A percentile compares a stretch with the other conserved stretches of the same genome.
phyloP scores from a whole-genome alignment of 2,888 invertebrate species.

The Eremobia ochroleuca region DNA sequence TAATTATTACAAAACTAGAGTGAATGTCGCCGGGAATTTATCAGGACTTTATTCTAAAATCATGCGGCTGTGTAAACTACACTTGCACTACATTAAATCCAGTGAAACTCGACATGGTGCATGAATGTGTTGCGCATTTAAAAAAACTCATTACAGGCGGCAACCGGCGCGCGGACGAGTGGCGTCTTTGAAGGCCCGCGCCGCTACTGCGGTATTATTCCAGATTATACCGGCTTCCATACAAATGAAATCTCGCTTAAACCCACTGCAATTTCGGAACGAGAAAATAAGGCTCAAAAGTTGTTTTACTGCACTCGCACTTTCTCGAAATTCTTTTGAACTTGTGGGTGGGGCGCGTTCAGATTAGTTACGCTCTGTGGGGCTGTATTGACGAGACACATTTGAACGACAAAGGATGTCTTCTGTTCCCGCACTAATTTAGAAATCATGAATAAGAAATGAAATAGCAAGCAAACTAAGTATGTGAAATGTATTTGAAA shows the following conservation, averaged over 20 bases:
- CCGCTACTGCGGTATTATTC: slow-evolving; percentile 89
- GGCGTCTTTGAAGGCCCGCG: slow-evolving; percentile 89
- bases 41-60: slow-evolving; percentile 58
- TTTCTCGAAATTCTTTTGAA: slow-evolving; percentile 83
- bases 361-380: slow-evolving; percentile 60
- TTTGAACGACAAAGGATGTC: slow-evolving; percentile 52
- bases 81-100: slow-evolving; percentile 82
- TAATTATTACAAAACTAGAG: slow-evolving; percentile 60
- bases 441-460: slow-evolving; percentile 30
- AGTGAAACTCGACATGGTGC: slow-evolving; percentile 81
- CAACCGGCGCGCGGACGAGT: slow-evolving; percentile 88
- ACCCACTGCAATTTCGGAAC: slow-evolving; percentile 90
- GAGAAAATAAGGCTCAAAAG: slow-evolving; percentile 89
- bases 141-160: slow-evolving; percentile 90
- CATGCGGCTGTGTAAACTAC: slow-evolving; percentile 74
- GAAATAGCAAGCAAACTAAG: slow-evolving; percentile 20
- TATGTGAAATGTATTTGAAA: slow-evolving; percentile 57
- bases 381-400: slow-evolving; percentile 56
- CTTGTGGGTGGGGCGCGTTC: slow-evolving; percentile 65
- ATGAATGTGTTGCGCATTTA: slow-evolving; percentile 89
- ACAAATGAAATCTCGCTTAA: slow-evolving; percentile 91
- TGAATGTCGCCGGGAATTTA: slow-evolving; percentile 35
- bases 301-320: slow-evolving; percentile 88
- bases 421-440: slow-evolving; percentile 21
- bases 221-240: slow-evolving; percentile 90